A percentile compares a stretch with the other conserved stretches of the same genome.
Conservation (phyloP, 2,888 invertebrate species). For the Chrysolina haemoptera region DNA sequence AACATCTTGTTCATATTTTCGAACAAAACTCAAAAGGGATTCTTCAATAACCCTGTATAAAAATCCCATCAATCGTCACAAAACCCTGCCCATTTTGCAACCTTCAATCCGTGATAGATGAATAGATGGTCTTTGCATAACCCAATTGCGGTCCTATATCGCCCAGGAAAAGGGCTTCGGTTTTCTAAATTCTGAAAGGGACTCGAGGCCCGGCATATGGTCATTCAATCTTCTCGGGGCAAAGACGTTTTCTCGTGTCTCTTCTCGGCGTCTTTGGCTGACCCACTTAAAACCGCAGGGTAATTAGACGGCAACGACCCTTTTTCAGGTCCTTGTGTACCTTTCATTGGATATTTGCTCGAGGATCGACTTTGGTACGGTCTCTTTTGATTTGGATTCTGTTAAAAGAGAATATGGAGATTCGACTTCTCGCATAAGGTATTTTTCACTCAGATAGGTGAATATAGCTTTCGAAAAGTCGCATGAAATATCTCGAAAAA, state of each 20-base stretch:
- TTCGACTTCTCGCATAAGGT: not conserved
- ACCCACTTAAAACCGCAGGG: conserved; percentile 54
- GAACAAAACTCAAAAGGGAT: too few species aligned
- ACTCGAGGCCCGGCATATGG: conserved; percentile 45
- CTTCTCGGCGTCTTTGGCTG: conserved; percentile 34
- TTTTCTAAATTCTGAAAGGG: conserved; percentile 35
- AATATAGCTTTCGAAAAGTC: not conserved
- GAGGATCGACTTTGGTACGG: conserved; percentile 23
- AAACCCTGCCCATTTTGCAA: conserved; percentile 16
- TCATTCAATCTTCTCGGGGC: conserved; percentile 40
- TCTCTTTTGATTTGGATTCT: conserved; percentile 20
- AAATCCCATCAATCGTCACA: conserved; percentile 35
- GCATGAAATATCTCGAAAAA: too few species aligned
- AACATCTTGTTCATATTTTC: too few species aligned
- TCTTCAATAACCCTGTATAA: conserved; percentile 13
- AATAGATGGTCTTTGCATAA: conserved; percentile 44
- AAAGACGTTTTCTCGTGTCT: conserved; percentile 17
- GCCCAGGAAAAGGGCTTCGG: conserved; percentile 37
- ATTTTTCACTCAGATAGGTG: not conserved
- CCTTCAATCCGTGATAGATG: conserved; percentile 38
- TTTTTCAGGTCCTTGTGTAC: conserved; percentile 26
- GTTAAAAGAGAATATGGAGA: not conserved
- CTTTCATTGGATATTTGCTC: not conserved
- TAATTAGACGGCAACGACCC: conserved; percentile 48
- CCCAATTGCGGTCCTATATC: conserved; percentile 41